Base-by-base conservation (phyloP, 2,797 vertebrate species). In the Staurois parvus region DNA sequence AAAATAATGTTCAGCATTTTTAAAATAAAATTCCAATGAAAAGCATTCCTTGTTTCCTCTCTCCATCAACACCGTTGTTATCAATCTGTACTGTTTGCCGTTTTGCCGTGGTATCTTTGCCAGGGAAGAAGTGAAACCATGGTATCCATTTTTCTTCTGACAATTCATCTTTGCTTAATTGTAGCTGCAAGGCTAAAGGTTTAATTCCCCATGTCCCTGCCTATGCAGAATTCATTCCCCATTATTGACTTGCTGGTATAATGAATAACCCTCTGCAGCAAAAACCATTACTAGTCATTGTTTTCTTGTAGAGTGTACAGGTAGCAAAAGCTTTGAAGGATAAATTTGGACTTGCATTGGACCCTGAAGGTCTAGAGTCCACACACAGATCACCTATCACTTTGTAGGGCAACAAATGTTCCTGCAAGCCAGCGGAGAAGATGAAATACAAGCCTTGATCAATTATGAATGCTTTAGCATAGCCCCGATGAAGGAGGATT, bases 211-310 rank as follows among this genome's bases (percentile, higher is more conserved):
- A 34, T 40, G n/a, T 81, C 59, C 15, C 72, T 59, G 52, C 30
- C 70, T 75, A 80, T 79, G 76, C 76, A 78, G 83, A 72, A 84
- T 79, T 26, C 70, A 45, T 84, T 84, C 56, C 62, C 34, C 29
- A 24, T 30, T 79, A 85, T 80, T 64, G 84, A 85, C 72, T 67
- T 68, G 45, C 62, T 32, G 12, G 62, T 32, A 69, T 81, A 85
- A 85, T 81, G 30, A 59, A 85, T 81, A 81, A 34, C 69, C 62
- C 56, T 67, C 40, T 70, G 70, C 78, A 26, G 84, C 72, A 70
- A 40, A 67, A 26, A n/a, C 66, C 12, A 34, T 52, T 69, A 73
- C 42, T 48, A 34, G 64, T 30, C 19, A 37, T 56, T 70, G 79
- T 72, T 70, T 72, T 17, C 24, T 9, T 79, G 42, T 45, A 40